Evolutionary conservation across 2,113 vertebrate genomes (phyloP).

Genomic region (Hippocampus mohnikei): DNA sequence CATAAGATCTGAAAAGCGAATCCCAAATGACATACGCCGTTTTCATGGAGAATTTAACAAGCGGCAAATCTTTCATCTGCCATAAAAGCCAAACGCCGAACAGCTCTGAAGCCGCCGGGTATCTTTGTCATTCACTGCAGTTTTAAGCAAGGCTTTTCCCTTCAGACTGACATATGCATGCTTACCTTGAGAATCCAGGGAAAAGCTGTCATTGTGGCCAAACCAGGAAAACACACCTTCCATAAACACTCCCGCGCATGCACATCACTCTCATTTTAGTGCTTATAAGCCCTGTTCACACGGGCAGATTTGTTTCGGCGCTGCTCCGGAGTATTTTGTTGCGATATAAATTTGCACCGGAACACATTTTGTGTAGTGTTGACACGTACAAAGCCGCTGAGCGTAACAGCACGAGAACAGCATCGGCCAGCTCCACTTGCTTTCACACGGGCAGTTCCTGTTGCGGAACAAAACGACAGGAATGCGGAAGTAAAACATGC

Average conservation of each 20-base stretch:
- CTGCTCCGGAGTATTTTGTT: too few relatives aligned
- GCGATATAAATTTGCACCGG: too few relatives aligned
- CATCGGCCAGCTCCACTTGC: too few relatives aligned
- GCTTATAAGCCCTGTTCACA: too few relatives aligned
- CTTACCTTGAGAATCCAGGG: conserved; percentile 14
- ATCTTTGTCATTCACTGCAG: conserved; percentile 8
- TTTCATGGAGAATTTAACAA: conserved; percentile 5
- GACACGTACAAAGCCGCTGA: too few relatives aligned
- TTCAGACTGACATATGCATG: not conserved
- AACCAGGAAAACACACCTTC: conserved; percentile 4
- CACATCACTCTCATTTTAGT: not conserved
- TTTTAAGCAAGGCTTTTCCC: conserved; percentile 9
- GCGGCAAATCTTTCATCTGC: conserved; percentile 4
- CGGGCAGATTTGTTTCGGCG: too few relatives aligned
- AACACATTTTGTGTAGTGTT: too few relatives aligned
- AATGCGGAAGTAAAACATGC: too few relatives aligned
- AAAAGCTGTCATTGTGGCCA: conserved; percentile 12
- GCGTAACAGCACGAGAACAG: too few relatives aligned
- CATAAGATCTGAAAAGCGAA: not conserved
- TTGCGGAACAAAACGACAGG: too few relatives aligned
- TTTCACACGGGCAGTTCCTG: too few relatives aligned
- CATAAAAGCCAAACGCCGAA: conserved; percentile 13
- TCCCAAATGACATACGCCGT: not conserved
- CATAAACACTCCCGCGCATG: conserved; percentile 10
- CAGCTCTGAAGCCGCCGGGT: conserved; percentile 11